Percentiles rank a stretch among this genome's conserved stretches.
phyloP scores from a whole-genome alignment of 2,113 vertebrate species.

The Clupea harengus region DNA sequence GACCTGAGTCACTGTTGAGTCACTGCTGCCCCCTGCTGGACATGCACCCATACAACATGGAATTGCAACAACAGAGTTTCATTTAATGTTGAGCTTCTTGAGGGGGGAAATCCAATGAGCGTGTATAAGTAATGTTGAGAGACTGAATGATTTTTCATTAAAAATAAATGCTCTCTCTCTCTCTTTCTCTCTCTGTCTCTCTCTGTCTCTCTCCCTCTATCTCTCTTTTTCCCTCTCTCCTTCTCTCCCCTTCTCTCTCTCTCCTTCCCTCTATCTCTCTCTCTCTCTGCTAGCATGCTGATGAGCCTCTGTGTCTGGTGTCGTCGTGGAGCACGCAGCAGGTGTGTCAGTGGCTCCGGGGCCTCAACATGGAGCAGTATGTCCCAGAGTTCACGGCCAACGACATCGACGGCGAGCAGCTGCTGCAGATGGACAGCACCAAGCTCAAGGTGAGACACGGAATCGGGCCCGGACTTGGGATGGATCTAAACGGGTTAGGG shows the following conservation, averaged over 20 bases:
- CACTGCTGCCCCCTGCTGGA: background rate
- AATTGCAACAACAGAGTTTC: background rate
- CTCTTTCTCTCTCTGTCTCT: background rate
- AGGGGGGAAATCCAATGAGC: background rate
- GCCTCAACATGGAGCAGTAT: constrained; percentile 83
- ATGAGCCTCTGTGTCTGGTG: constrained; percentile 70
- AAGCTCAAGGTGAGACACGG: constrained; percentile 78
- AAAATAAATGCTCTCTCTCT: no score
- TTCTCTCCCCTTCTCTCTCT: background rate
- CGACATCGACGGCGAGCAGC: constrained; percentile 76
- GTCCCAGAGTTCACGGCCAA: constrained; percentile 74
- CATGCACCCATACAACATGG: background rate
- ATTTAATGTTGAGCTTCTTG: background rate
- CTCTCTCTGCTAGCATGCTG: constrained; percentile 68
- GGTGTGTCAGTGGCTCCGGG: constrained; percentile 84
- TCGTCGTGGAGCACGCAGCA: constrained; percentile 81
- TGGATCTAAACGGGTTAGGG: no score
- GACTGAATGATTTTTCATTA: background rate
- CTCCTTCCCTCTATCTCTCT: background rate
- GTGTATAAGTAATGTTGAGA: background rate
- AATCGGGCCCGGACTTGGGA: no score
- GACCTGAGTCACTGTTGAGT: background rate
- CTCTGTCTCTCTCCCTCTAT: background rate
- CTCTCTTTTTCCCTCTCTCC: background rate
- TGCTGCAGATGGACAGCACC: constrained; percentile 80